A percentile compares a stretch with the other conserved stretches of the same genome.
These are phyloP conservation scores for Pomatostomus ruficeps DNA, from an alignment of 2,113 vertebrate species.

Conservation along the genomic window DNA sequence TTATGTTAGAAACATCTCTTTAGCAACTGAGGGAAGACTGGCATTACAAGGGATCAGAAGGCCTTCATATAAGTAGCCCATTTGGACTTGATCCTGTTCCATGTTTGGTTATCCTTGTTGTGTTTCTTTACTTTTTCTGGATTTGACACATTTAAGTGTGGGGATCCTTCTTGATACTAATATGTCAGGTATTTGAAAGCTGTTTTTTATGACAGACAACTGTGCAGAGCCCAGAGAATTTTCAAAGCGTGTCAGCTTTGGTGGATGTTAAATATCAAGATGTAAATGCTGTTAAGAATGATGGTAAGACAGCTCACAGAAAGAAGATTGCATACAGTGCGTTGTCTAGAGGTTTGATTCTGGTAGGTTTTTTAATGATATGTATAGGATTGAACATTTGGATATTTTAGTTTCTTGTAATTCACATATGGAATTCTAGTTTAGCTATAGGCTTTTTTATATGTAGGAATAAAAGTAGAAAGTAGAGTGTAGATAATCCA, in stretches of 20 bases:
- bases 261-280: neutral
- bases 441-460: neutral
- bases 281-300: neutral
- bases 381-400: neutral
- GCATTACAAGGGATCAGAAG: neutral
- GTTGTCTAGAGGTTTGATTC: neutral
- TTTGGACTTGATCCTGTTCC: neutral
- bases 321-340: neutral
- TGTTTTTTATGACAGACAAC: neutral
- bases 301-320: neutral
- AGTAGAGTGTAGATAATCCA: neutral
- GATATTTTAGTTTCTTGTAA: neutral
- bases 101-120: neutral
- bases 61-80: neutral
- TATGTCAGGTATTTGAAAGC: neutral
- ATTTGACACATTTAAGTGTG: neutral
- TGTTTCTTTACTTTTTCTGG: neutral
- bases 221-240: neutral
- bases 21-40: neutral
- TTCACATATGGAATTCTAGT: neutral
- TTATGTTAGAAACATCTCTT: neutral
- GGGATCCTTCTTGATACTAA: neutral
- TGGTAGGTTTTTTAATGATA: neutral
- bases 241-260: neutral
- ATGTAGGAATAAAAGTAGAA: neutral